Conservation (phyloP, 1,140 invertebrate genomes). For the Drosophila miranda region DNA sequence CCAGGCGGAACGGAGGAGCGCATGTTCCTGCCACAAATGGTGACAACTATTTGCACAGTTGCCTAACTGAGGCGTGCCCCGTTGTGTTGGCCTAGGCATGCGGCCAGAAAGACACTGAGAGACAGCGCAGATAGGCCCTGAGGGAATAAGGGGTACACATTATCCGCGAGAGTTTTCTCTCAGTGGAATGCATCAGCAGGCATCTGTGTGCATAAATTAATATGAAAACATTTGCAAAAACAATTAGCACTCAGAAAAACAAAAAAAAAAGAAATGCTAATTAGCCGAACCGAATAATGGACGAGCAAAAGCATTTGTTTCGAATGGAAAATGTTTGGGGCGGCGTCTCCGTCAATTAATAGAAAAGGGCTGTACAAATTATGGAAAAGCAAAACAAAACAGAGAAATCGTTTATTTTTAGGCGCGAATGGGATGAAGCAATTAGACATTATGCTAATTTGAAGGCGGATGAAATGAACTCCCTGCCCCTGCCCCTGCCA, state of each 20-base stretch:
- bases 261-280: constrained; percentile 65
- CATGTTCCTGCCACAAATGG: constrained; percentile 65
- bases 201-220: constrained; percentile 45
- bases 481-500: neutral
- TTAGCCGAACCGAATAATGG: constrained; percentile 56
- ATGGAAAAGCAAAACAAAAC: constrained; percentile 23
- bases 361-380: constrained; percentile 42
- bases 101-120: constrained; percentile 21
- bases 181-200: constrained; percentile 7
- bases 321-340: constrained; percentile 1
- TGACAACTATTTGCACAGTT: constrained; percentile 74
- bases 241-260: constrained; percentile 51
- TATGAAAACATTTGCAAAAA: constrained; percentile 56
- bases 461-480: constrained; percentile 1
- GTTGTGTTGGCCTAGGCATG: constrained; percentile 57
- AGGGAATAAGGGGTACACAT: too few species aligned
- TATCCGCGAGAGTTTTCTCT: neutral
- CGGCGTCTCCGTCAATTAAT: constrained; percentile 29
- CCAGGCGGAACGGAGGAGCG: constrained; percentile 43
- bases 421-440: constrained; percentile 51
- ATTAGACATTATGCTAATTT: constrained; percentile 67
- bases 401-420: constrained; percentile 39
- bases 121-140: neutral
- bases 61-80: constrained; percentile 46
- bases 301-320: constrained; percentile 19